A percentile compares a stretch with the other conserved stretches of the same genome.
Conservation (phyloP, 2,888 invertebrate genomes). For the Scaptodrosophila latifasciaeformis region DNA sequence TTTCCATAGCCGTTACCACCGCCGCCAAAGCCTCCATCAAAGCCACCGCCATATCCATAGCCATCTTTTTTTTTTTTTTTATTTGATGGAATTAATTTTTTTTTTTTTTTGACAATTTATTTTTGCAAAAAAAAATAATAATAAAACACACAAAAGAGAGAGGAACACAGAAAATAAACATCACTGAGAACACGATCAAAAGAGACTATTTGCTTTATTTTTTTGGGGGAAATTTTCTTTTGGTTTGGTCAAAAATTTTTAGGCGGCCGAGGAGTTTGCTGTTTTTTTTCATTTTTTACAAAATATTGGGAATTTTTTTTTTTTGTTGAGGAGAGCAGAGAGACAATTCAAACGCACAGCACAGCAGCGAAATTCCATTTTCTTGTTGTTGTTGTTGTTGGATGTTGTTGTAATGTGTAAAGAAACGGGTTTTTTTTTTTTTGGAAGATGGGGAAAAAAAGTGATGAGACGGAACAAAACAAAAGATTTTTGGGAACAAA, state of each 20-base stretch:
- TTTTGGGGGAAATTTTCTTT: constrained; percentile 16
- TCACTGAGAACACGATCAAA: too few relatives aligned
- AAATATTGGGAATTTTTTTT: too few relatives aligned
- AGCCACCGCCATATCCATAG: constrained; percentile 77
- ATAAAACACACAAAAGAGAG: constrained; percentile 31
- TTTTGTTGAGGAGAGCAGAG: constrained; percentile 16
- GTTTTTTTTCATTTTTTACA: neutral
- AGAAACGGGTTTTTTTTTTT: neutral
- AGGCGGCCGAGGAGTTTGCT: neutral
- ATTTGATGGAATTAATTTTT: constrained; percentile 11
- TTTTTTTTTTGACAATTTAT: constrained; percentile 5
- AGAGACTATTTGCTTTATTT: too few relatives aligned
- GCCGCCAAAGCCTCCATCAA: constrained; percentile 86
- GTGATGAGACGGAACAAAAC: neutral
- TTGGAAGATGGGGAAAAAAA: neutral
- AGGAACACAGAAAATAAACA: neutral
- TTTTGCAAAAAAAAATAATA: constrained; percentile 21
- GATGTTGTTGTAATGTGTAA: too few relatives aligned
- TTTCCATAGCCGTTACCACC: constrained; percentile 88
- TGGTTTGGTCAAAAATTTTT: constrained; percentile 56
- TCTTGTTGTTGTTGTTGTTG: neutral
- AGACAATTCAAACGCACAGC: constrained; percentile 64
- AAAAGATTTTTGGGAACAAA: neutral
- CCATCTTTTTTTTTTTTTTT: constrained; percentile 75
- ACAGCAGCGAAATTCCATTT: constrained; percentile 41